phyloP scores from a whole-genome alignment of 2,797 vertebrate genomes.

The Enoplosus armatus region DNA sequence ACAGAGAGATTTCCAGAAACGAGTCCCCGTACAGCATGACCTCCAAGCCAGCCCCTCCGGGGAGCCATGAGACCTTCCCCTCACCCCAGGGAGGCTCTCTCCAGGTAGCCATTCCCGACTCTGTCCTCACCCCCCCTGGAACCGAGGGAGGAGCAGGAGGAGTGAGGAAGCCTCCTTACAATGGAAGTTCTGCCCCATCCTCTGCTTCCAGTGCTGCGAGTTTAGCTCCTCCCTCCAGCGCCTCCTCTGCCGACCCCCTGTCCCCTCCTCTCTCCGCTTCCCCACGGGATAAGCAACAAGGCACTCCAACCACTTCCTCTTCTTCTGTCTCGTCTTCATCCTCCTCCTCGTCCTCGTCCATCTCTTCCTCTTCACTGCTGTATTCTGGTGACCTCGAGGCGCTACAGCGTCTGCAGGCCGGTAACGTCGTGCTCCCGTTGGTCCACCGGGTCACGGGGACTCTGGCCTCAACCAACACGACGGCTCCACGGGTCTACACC shows the following conservation, averaged over 20 bases:
- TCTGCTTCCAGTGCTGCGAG: slow-evolving; percentile 85
- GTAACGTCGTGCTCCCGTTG: slow-evolving; percentile 95
- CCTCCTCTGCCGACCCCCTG: slow-evolving; percentile 90
- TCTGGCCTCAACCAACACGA: slow-evolving; percentile 91
- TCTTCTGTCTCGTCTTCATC: slow-evolving; percentile 91
- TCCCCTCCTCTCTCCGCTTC: slow-evolving; percentile 99
- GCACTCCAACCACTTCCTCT: slow-evolving; percentile 88
- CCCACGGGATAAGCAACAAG: slow-evolving; percentile 96
- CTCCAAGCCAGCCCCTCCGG: slow-evolving; percentile 79
- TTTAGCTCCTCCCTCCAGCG: slow-evolving; percentile 88
- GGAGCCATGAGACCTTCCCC: slow-evolving; percentile 91
- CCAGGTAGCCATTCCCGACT: slow-evolving; percentile 96
- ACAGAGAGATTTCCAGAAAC: slow-evolving; percentile 97
- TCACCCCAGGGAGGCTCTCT: slow-evolving; percentile 90
- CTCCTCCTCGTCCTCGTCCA: slow-evolving; percentile 84
- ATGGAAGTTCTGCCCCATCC: slow-evolving; percentile 87
- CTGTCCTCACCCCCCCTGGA: slow-evolving; percentile 96
- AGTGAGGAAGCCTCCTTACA: slow-evolving; percentile 91
- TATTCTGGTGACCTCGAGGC: slow-evolving; percentile 97
- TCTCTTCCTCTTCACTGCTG: slow-evolving; percentile 89
- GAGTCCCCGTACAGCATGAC: slow-evolving; percentile 99
- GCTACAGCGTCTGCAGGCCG: slow-evolving; percentile 95
- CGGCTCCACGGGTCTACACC: slow-evolving; percentile 97
- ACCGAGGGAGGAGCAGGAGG: slow-evolving; percentile 88
- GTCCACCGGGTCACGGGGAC: slow-evolving; percentile 96